Conservation (phyloP, 2,888 invertebrate species). For the Parasteatoda lunata region DNA sequence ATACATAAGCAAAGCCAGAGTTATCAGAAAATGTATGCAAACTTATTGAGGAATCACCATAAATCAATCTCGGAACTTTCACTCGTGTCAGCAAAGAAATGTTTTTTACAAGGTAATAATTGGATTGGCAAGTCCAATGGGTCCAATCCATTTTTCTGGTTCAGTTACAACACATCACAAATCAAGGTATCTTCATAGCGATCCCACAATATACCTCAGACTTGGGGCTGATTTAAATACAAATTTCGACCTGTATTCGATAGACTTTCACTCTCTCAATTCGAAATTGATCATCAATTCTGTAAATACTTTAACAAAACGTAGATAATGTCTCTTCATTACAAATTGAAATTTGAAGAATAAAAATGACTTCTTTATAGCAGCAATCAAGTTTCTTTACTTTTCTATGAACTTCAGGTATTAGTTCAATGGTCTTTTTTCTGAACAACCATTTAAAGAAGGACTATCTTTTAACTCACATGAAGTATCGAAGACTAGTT, state of each 20-base stretch:
- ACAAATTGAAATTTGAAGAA: not conserved
- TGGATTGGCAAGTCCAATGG: too few relatives aligned
- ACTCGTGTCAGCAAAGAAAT: not conserved
- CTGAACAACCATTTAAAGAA: conserved; percentile 4
- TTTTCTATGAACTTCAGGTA: not conserved
- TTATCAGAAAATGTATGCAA: not conserved
- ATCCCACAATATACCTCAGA: not conserved
- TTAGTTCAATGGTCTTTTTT: conserved; percentile 4
- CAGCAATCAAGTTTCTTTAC: not conserved
- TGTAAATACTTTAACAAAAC: not conserved
- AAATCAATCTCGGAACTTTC: not conserved
- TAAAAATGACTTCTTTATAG: conserved; percentile 13
- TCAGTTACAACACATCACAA: not conserved
- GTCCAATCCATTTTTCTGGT: too few relatives aligned
- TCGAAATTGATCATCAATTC: not conserved
- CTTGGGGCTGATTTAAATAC: not conserved
- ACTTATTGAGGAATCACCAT: not conserved
- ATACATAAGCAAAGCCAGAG: not conserved
- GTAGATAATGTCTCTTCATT: not conserved
- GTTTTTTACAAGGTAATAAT: not conserved
- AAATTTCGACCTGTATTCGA: not conserved
- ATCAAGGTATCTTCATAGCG: not conserved
- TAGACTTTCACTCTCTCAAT: not conserved
- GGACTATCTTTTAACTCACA: not conserved
- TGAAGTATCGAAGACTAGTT: conserved; percentile 15